Evolutionary conservation across 2,888 invertebrate genomes (phyloP).

Genomic region (Acanthosepion lycidas): DNA sequence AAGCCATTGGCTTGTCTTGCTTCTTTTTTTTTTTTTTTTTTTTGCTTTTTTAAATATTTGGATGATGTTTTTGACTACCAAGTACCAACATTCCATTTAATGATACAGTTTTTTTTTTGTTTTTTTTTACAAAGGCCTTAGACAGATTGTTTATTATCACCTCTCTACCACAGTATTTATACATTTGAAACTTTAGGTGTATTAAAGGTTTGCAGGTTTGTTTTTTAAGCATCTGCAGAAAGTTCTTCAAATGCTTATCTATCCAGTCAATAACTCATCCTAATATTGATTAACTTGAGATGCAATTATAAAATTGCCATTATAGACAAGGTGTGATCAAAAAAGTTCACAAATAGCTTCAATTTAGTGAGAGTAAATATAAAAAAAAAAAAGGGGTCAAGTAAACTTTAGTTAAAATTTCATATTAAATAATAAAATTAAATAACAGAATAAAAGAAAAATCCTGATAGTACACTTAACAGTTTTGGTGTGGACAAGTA

Average conservation of each 20-base stretch:
- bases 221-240: neutral
- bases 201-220: neutral
- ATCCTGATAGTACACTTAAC: too few species aligned
- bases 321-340: neutral
- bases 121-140: neutral
- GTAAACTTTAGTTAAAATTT: neutral
- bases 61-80: neutral
- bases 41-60: neutral
- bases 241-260: neutral
- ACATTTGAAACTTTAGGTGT: neutral
- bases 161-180: neutral
- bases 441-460: too few species aligned
- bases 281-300: neutral
- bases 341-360: neutral
- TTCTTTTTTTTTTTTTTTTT: neutral
- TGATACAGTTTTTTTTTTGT: neutral
- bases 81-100: neutral
- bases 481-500: too few species aligned
- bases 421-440: neutral
- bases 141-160: neutral
- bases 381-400: neutral
- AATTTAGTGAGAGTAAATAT: neutral
- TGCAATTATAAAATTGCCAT: neutral
- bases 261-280: constrained; percentile 20
- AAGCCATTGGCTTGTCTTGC: neutral